Evolutionary conservation across 1,140 invertebrate genomes (phyloP).

Genomic region (Pachypeltis micranthus): DNA sequence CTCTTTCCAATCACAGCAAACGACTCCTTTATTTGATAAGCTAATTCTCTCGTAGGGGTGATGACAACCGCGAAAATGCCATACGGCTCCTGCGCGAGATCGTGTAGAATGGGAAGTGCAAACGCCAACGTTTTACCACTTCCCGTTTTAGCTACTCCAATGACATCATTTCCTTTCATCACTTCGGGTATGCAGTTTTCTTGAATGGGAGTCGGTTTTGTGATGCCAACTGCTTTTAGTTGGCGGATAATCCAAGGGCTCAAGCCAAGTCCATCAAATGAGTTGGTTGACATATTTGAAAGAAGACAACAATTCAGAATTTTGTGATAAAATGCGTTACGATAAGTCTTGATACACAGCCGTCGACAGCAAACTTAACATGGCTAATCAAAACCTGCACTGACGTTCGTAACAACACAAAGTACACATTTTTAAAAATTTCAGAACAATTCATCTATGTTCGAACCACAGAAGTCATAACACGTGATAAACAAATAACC

Average conservation of each 20-base stretch:
- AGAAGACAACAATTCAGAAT: too few relatives aligned
- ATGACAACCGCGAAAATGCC: constrained; percentile 90
- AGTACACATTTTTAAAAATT: too few relatives aligned
- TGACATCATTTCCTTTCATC: constrained; percentile 71
- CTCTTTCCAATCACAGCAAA: constrained; percentile 78
- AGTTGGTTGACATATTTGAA: constrained; percentile 32
- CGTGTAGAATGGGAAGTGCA: constrained; percentile 87
- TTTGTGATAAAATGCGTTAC: too few relatives aligned
- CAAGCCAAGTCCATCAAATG: constrained; percentile 35
- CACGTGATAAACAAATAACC: too few relatives aligned
- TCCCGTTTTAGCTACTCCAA: constrained; percentile 93
- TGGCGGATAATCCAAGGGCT: constrained; percentile 15
- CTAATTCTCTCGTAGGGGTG: constrained; percentile 91
- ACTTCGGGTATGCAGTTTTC: constrained; percentile 69
- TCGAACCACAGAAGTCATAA: too few relatives aligned
- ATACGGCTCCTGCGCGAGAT: constrained; percentile 81
- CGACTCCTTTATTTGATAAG: constrained; percentile 85
- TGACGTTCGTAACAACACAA: too few relatives aligned
- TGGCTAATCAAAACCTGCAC: too few relatives aligned
- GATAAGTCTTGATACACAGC: too few relatives aligned
- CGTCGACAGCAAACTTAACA: too few relatives aligned
- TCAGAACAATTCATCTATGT: too few relatives aligned
- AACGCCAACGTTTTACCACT: constrained; percentile 97
- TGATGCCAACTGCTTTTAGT: constrained; percentile 43
- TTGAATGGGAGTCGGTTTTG: constrained; percentile 75